Percentiles rank a stretch among this genome's conserved stretches.
Conservation (phyloP, 2,888 invertebrate species). For the Helicoverpa assulta region DNA sequence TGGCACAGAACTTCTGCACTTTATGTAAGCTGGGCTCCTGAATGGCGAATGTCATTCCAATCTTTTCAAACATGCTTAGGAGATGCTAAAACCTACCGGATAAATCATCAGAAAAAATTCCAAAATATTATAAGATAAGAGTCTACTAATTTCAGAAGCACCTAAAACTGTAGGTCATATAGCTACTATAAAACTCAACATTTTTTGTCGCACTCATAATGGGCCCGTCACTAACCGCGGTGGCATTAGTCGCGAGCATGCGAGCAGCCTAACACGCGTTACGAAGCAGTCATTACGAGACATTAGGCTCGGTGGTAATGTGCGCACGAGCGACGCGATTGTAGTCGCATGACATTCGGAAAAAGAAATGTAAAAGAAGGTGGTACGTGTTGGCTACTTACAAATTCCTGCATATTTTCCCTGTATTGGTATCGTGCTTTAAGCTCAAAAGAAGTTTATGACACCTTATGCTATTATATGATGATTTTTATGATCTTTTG, state of each 20-base stretch:
- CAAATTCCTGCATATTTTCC: background rate
- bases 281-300: constrained; percentile 65
- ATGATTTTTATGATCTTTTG: background rate
- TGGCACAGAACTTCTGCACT: background rate
- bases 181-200: constrained; percentile 7
- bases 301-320: constrained; percentile 64
- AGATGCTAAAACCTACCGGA: too few species aligned
- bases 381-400: constrained; percentile 12
- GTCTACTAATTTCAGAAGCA: background rate
- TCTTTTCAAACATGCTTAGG: too few species aligned
- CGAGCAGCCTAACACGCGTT: constrained; percentile 63
- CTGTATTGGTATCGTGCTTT: background rate
- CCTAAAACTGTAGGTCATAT: background rate
- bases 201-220: constrained; percentile 54
- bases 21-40: background rate
- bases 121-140: background rate
- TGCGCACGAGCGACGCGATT: constrained; percentile 59
- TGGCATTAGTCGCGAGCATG: constrained; percentile 60
- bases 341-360: constrained; percentile 30
- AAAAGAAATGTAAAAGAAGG: constrained; percentile 30
- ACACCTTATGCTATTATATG: too few species aligned
- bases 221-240: constrained; percentile 59
- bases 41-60: too few species aligned
- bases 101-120: too few species aligned
- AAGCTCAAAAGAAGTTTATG: too few species aligned